Conservation (phyloP, 2,797 vertebrate species). For the Hippocampus kuda region DNA sequence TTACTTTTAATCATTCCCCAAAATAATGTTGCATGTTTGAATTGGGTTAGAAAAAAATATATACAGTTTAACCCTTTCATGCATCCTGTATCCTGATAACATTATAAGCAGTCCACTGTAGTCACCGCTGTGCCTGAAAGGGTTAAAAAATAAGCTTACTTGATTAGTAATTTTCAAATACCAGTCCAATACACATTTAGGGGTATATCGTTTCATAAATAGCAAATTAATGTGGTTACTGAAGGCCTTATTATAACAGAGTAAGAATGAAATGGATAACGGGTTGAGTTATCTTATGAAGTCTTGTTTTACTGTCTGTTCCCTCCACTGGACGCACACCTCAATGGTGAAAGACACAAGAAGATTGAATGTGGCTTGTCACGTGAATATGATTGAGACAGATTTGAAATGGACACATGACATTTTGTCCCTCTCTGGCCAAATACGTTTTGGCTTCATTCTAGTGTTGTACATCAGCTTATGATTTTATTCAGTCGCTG, state of each 20-base stretch:
- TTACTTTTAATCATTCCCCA: no score
- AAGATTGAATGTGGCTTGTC: constrained; percentile 37
- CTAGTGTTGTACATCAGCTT: background rate
- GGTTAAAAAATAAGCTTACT: background rate
- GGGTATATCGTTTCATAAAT: background rate
- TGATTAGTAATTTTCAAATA: background rate
- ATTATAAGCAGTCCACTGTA: no score
- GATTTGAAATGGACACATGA: background rate
- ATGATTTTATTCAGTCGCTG: no score
- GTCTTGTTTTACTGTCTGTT: constrained; percentile 33
- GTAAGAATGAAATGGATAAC: constrained; percentile 36
- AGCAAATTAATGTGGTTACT: background rate
- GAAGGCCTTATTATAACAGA: constrained; percentile 15
- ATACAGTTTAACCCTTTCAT: no score
- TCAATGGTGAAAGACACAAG: constrained; percentile 21
- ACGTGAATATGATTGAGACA: constrained; percentile 44
- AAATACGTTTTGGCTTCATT: background rate
- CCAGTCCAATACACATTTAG: no score
- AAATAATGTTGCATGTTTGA: no score
- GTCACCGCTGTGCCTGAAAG: no score
- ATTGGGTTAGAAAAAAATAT: no score
- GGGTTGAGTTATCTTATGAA: constrained; percentile 33
- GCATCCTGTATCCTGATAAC: no score
- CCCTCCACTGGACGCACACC: constrained; percentile 10
- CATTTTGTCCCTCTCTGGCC: background rate